Evolutionary conservation across 2,888 invertebrate species (phyloP), one percentile per base, ranked within the genome.

Genomic region (Chaetoderma sp.): DNA sequence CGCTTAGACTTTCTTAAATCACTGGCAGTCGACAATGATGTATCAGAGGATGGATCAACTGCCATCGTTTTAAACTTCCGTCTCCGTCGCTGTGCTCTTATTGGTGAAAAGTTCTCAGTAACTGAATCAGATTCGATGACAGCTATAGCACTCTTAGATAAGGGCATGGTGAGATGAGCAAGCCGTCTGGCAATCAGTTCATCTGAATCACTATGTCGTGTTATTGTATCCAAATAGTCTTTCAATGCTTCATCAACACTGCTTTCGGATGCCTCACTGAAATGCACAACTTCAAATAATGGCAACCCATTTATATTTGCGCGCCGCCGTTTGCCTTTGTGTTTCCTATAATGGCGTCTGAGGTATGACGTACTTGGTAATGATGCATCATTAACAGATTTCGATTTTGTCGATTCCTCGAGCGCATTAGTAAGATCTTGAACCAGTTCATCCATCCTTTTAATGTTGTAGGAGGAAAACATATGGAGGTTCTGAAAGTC

Each of bases 11-110:
- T n/a, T n/a, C n/a, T n/a, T n/a, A n/a, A n/a, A n/a, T n/a, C n/a
- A n/a, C n/a, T n/a, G n/a, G n/a, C n/a, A n/a, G n/a, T n/a, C n/a
- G n/a, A n/a, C n/a, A n/a, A n/a, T n/a, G n/a, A n/a, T 39, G 54
- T 32, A 49, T 45, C 58, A 2, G 81, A 77, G 50, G 78, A 76
- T 57, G 89, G 91, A 73, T 96, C 96, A 50, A 95, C 91, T 0
- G 94, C 93, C 93, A 96, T 94, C 71, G 94, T 91, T 84, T 96
- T 96, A 82, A 93, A 92, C 86, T 95, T 95, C 66, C 95, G 89
- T 88, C 95, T 95, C 77, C 88, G 79, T 45, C 95, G 89, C 25
- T 92, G 94, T 0, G 94, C 93, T 75, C 92, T 88, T 8, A 92
- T 90, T 0, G 94, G 93, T 27, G 93, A 93, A 78, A 94, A 94